Conservation (phyloP, 1,140 invertebrate genomes). For the Bombus balteatus region DNA sequence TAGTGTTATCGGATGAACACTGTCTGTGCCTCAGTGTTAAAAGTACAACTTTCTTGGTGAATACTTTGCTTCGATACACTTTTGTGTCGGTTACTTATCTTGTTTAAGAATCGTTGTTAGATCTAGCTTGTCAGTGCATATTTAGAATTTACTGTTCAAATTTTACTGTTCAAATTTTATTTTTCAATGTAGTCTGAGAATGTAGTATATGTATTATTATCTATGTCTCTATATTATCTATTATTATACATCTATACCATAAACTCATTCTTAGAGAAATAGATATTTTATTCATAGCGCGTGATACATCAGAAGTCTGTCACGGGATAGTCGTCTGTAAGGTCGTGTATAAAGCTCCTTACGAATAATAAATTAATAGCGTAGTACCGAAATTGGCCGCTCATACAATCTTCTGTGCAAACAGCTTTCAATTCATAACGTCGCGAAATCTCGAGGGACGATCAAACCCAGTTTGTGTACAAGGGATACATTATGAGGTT, state of each 20-base stretch:
- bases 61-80: background rate
- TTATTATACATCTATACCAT: no score
- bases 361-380: constrained; percentile 59
- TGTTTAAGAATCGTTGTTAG: background rate
- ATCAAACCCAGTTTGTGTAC: constrained; percentile 48
- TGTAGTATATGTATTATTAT: no score
- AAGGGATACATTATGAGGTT: constrained; percentile 11
- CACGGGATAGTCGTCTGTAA: background rate
- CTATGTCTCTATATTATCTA: no score
- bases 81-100: background rate
- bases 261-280: background rate
- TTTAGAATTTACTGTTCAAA: no score
- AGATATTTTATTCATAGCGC: background rate
- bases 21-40: background rate
- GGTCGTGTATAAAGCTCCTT: constrained; percentile 34
- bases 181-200: no score
- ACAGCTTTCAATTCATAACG: constrained; percentile 56
- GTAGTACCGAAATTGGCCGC: constrained; percentile 50
- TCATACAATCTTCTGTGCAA: constrained; percentile 49
- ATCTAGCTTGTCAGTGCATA: background rate
- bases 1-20: background rate
- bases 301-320: background rate
- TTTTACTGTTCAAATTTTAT: no score
- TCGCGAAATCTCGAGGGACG: constrained; percentile 40
- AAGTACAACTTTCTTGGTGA: background rate